These are phyloP conservation scores for Drosophila orena DNA, from an alignment of 1,140 invertebrate genomes.

Conservation along the genomic window DNA sequence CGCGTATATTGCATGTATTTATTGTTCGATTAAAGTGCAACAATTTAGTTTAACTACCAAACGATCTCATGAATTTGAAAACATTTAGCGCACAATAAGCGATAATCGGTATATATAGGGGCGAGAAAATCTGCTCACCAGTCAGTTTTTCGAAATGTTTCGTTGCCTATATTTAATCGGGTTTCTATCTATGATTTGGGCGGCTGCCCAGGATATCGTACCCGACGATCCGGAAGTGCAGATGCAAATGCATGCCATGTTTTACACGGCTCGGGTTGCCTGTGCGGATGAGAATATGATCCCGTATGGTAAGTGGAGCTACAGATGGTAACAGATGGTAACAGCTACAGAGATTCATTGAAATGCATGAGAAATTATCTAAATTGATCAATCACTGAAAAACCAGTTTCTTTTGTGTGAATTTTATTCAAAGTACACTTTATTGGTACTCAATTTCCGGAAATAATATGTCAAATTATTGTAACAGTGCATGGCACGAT, in stretches of 20 bases:
- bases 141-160: conserved; percentile 28
- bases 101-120: conserved; percentile 40
- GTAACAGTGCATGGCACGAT: conserved; percentile 48
- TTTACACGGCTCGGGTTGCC: conserved; percentile 30
- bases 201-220: conserved; percentile 35
- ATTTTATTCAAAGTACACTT: conserved; percentile 18
- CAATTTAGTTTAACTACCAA: conserved; percentile 74
- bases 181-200: background rate
- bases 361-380: conserved; percentile 1
- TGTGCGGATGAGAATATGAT: conserved; percentile 60
- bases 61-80: conserved; percentile 28
- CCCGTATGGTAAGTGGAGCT: conserved; percentile 60
- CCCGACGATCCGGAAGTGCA: conserved; percentile 58
- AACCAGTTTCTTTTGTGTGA: conserved; percentile 32
- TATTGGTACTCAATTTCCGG: conserved; percentile 39
- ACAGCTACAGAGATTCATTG: background rate
- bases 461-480: conserved; percentile 30
- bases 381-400: conserved; percentile 17
- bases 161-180: conserved; percentile 11
- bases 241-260: conserved; percentile 36
- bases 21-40: conserved; percentile 80
- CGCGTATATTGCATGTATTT: conserved; percentile 76
- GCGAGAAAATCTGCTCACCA: background rate
- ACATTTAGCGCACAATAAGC: conserved; percentile 12
- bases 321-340: too few species aligned